These are phyloP conservation scores for Platysternon megacephalum DNA, from an alignment of 2,113 vertebrate species.

Conservation along the genomic window DNA sequence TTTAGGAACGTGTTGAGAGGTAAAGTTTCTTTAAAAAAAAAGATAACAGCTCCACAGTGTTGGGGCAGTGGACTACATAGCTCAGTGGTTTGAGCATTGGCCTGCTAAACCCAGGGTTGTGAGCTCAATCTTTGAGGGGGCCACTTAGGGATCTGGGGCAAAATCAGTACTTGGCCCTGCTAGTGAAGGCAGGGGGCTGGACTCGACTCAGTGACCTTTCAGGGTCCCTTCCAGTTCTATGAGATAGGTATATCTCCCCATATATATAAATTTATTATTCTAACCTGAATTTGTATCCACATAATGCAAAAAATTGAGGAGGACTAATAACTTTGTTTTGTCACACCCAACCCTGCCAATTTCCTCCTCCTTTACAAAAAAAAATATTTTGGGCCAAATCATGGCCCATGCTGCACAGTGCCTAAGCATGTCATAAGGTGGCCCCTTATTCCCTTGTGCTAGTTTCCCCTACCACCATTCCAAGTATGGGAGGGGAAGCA, in stretches of 20 bases:
- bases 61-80: neutral
- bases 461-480: accelerated
- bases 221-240: no score
- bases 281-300: neutral
- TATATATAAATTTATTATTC: slow-evolving; percentile 20
- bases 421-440: neutral
- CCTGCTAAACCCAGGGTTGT: no score
- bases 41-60: neutral
- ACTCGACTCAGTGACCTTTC: no score
- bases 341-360: neutral
- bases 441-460: neutral
- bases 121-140: no score
- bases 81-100: no score
- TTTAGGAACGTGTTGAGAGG: slow-evolving; percentile 42
- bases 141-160: no score
- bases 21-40: neutral
- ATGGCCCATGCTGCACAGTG: accelerated
- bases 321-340: accelerated
- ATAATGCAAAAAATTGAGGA: neutral
- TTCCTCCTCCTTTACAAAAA: neutral
- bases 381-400: neutral
- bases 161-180: no score
- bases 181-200: no score
- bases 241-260: no score
- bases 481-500: neutral